Percentiles rank a stretch among this genome's conserved stretches.
phyloP scores from a whole-genome alignment of 2,888 invertebrate genomes.

The Beris morrisii region DNA sequence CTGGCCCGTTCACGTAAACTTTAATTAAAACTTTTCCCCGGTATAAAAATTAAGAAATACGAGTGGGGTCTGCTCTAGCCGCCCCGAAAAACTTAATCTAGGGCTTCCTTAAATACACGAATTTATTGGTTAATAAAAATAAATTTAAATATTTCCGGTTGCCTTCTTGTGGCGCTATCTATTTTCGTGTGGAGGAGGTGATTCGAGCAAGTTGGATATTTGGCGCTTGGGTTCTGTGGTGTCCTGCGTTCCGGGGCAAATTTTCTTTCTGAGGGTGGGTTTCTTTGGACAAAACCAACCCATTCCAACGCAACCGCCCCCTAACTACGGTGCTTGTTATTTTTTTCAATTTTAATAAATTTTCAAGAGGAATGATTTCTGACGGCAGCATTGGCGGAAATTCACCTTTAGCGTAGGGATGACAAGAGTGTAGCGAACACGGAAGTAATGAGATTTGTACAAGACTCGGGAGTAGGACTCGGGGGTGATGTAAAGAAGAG shows the following conservation, averaged over 20 bases:
- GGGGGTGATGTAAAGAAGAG: conserved; percentile 16
- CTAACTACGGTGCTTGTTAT: conserved; percentile 18
- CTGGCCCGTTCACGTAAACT: conserved; percentile 35
- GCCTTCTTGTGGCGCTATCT: conserved; percentile 28
- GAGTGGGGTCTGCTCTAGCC: conserved; percentile 11
- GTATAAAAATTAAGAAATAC: conserved; percentile 40
- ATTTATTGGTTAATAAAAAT: conserved; percentile 52
- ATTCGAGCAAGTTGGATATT: not conserved
- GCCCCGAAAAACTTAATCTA: conserved; percentile 35
- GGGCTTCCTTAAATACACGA: conserved; percentile 47
- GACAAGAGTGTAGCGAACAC: not conserved
- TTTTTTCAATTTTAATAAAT: conserved; percentile 40
- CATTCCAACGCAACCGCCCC: conserved; percentile 5
- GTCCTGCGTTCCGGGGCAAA: too few relatives aligned
- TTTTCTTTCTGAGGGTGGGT: conserved; percentile 1
- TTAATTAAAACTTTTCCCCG: conserved; percentile 38
- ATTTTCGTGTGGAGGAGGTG: conserved; percentile 11
- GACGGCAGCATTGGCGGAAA: conserved; percentile 10
- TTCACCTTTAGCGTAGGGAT: conserved; percentile 5
- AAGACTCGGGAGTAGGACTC: conserved; percentile 7
- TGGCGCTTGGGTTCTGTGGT: not conserved
- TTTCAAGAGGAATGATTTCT: conserved; percentile 33
- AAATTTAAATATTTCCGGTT: conserved; percentile 48
- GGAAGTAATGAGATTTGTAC: conserved; percentile 25
- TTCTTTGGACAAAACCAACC: too few relatives aligned